Evolutionary conservation across 2,888 invertebrate genomes (phyloP).

Genomic region (Rhamnusium bicolor): DNA sequence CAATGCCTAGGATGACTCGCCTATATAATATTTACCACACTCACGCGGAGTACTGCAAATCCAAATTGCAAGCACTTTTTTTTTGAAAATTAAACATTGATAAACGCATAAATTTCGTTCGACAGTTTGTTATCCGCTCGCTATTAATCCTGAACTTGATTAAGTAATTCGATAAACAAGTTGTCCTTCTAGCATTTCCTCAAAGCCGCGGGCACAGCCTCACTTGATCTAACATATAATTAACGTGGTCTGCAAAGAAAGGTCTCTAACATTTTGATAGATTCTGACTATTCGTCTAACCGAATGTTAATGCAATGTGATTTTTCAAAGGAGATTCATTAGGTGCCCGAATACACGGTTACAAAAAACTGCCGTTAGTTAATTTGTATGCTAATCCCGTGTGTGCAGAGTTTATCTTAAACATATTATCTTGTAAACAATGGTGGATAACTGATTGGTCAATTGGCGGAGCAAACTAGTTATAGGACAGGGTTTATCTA

Average conservation of each 20-base stretch:
- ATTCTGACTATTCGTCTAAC: constrained; percentile 25
- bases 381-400: constrained; percentile 19
- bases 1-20: too few species aligned
- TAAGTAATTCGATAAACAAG: constrained; percentile 62
- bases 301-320: neutral
- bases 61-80: too few species aligned
- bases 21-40: too few species aligned
- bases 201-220: constrained; percentile 56
- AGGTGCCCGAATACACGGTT: neutral
- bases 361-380: constrained; percentile 9
- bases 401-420: neutral
- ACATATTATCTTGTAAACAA: constrained; percentile 4
- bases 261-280: constrained; percentile 40
- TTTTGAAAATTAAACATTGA: too few species aligned
- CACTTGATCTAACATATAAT: constrained; percentile 48
- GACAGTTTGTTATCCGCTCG: constrained; percentile 42
- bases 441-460: neutral
- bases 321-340: neutral
- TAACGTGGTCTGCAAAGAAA: constrained; percentile 39
- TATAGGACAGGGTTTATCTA: neutral
- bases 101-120: neutral
- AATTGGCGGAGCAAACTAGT: neutral
- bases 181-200: constrained; percentile 62
- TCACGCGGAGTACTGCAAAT: too few species aligned
- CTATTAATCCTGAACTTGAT: constrained; percentile 48